Conservation (phyloP, 1,140 invertebrate genomes). For the Colletes gigas region DNA sequence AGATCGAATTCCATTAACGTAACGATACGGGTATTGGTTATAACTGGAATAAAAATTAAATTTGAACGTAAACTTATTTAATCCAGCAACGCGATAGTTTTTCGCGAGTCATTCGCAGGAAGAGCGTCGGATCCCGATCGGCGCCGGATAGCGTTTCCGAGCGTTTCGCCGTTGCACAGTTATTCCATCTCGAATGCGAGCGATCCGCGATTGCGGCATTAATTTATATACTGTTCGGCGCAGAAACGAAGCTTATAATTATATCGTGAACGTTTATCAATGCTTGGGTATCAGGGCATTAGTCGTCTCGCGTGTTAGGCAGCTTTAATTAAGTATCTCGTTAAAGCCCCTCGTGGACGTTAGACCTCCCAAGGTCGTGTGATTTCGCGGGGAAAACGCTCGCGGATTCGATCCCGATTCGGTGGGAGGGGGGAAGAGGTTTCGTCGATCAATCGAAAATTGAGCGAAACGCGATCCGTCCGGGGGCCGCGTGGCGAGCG, state of each 20-base stretch:
- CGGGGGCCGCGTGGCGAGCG: conserved; percentile 29
- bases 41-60: too few relatives aligned
- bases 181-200: conserved; percentile 17
- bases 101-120: too few relatives aligned
- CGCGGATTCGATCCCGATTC: not conserved
- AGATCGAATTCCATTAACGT: too few relatives aligned
- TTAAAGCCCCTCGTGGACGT: not conserved
- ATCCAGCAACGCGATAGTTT: too few relatives aligned
- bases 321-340: conserved; percentile 14
- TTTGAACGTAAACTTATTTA: too few relatives aligned
- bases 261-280: conserved; percentile 18
- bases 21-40: too few relatives aligned
- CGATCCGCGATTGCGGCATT: not conserved
- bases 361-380: not conserved
- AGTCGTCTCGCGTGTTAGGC: conserved; percentile 5
- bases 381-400: not conserved
- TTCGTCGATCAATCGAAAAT: not conserved
- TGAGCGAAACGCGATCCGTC: conserved; percentile 9
- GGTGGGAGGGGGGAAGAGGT: not conserved
- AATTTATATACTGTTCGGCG: not conserved
- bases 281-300: not conserved
- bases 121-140: too few relatives aligned
- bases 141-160: conserved; percentile 5
- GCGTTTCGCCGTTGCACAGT: not conserved
- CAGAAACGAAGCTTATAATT: not conserved